These are phyloP conservation scores for Dicaeum eximium DNA, from an alignment of 2,113 vertebrate species.

Conservation along the genomic window DNA sequence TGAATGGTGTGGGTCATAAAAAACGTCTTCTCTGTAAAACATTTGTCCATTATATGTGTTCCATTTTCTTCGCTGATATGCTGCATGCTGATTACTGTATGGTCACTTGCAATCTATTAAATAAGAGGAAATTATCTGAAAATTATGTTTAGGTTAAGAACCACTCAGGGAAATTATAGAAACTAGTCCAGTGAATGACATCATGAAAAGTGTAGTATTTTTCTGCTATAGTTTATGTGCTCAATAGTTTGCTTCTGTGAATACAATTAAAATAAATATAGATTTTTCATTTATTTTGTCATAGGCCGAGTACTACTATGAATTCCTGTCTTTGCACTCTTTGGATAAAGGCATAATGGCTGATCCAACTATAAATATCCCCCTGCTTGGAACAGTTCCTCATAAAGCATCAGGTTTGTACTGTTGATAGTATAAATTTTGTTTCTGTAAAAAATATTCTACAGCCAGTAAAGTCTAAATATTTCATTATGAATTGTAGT, in stretches of 20 bases:
- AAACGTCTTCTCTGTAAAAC: background rate
- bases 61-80: background rate
- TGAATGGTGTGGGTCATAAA: background rate
- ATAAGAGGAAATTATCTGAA: background rate
- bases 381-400: constrained; percentile 83
- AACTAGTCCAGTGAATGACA: background rate
- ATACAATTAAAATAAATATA: background rate
- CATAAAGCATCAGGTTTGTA: constrained; percentile 86
- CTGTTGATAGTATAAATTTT: background rate
- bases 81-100: background rate
- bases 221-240: background rate
- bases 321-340: constrained; percentile 87
- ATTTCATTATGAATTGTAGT: background rate
- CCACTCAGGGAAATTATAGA: background rate
- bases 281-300: constrained; percentile 53
- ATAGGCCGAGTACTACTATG: constrained; percentile 88
- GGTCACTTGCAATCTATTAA: background rate
- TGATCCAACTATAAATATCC: constrained; percentile 85
- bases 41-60: background rate
- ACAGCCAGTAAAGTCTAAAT: background rate
- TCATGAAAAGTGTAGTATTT: background rate
- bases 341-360: constrained; percentile 91
- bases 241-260: background rate
- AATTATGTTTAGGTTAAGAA: background rate
- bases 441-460: background rate